phyloP scores from a whole-genome alignment of 2,888 invertebrate species.

The Nebria brevicollis region DNA sequence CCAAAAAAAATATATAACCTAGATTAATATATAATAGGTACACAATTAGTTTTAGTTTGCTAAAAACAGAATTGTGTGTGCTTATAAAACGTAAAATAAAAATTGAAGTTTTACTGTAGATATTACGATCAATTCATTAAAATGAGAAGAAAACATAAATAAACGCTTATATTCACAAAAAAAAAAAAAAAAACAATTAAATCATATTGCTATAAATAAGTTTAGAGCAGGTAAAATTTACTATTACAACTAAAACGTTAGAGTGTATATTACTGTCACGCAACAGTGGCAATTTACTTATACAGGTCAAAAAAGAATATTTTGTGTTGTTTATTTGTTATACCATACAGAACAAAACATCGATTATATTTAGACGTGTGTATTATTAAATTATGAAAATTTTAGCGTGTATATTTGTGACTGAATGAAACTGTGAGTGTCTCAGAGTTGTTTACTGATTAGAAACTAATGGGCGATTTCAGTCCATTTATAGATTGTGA shows the following conservation, averaged over 20 bases:
- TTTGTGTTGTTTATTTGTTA: background rate
- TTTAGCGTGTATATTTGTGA: slow-evolving; percentile 26
- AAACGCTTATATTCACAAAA: slow-evolving; percentile 45
- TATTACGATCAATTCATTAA: slow-evolving; percentile 16
- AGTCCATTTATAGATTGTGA: slow-evolving; percentile 50
- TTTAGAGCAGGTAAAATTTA: slow-evolving; percentile 9
- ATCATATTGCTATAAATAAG: slow-evolving; percentile 34
- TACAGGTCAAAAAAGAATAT: background rate
- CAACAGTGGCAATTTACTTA: background rate
- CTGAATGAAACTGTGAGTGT: slow-evolving; percentile 19
- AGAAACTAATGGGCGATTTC: slow-evolving; percentile 44
- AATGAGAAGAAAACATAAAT: slow-evolving; percentile 19
- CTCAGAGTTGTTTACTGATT: slow-evolving; percentile 46
- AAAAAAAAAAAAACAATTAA: slow-evolving; percentile 25
- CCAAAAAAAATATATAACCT: slow-evolving; percentile 35
- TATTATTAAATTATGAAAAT: slow-evolving; percentile 33
- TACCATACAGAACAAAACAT: slow-evolving; percentile 29
- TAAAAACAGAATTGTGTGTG: slow-evolving; percentile 39
- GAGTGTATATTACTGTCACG: slow-evolving; percentile 50
- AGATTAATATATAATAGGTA: slow-evolving; percentile 8
- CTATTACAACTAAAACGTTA: slow-evolving; percentile 13
- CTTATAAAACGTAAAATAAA: slow-evolving; percentile 28
- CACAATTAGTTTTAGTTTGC: slow-evolving; percentile 46
- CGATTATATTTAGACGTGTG: slow-evolving; percentile 43
- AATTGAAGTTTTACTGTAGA: slow-evolving; percentile 40